Evolutionary conservation across 2,113 vertebrate species (phyloP), one percentile per base, ranked within the genome.

Genomic region (Lamprotornis superbus): DNA sequence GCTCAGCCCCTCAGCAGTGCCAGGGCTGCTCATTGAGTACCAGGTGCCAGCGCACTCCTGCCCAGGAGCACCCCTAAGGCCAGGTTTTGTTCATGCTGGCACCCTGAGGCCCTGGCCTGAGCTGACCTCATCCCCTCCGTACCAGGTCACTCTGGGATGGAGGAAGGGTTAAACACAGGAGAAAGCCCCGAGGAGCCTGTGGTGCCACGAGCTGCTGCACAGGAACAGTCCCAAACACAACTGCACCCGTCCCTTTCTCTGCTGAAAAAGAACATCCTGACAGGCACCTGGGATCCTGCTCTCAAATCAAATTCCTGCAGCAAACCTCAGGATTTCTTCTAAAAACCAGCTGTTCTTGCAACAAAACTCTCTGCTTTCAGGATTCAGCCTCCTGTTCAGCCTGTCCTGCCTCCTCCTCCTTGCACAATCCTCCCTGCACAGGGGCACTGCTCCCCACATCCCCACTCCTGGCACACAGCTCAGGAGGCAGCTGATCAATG

Each of bases 1-100:
- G 63, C 25, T 15, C 10, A 74, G 37, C 86, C 22, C 53, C 57
- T 15, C 35, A 42, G 50, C 31, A 71, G 52, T 5, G 22, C 46
- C 57, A 35, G 50, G 11, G 65, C 47, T 57, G n/a, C n/a, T n/a
- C n/a, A n/a, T n/a, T n/a, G n/a, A n/a, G n/a, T n/a, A n/a, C n/a
- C 21, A 23, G 19, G 52, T 5, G 22, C 46, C 79, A 15, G 28
- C 0, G 0, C 33, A 4, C 5, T 18, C 3, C 1, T 14, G 23
- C 39, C 35, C 28, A 14, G 53, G 52, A 21, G 11, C 19, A 16
- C 5, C 49, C 30, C 11, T 2, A 5, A 14, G 55, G 69, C 22
- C 31, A 1, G 4, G 5, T 14, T 31, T 10, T 13, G 35, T 2
- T 25, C 1, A 7, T 4, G 68, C 17, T 59, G 85, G 71, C 68